Evolutionary conservation across 2,888 invertebrate species (phyloP), one percentile per base, ranked within the genome.

Genomic region (Allygus modestus): DNA sequence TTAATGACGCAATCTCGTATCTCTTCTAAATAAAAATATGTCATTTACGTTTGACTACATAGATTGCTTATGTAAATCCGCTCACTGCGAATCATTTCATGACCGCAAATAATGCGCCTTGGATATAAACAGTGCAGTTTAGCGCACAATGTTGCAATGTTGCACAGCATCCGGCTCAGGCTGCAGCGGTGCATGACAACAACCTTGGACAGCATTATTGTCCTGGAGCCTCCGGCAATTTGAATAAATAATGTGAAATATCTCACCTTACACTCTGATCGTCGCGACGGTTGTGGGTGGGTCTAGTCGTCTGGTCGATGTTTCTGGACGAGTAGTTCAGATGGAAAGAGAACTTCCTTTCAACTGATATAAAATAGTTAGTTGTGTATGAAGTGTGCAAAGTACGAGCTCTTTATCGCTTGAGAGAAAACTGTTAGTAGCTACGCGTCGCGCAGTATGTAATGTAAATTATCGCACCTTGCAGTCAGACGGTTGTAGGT

Each of bases 181-280:
- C 37, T n/a, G 37, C 11, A 37, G 37, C 17, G 17, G 46, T 46
- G 17, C 46, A 46, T 46, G 46, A 46, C 46, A 46, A 46, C 17
- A 46, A 46, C 46, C 46, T 46, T 46, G 46, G 37, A 7, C 37
- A 37, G 11, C 1, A 46, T 46, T 46, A 46, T 46, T 46, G 46
- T 7, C 46, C 54, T 23, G 11, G 20, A 15, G 20, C 23, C 54
- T 54, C 23, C 20, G 20, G 23, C 23, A 23, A 54, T 54, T 54
- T 23, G 54, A 54, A 54, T 54, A 54, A 23, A 54, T 54, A 20
- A 54, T 54, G 23, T 54, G 20, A 54, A 54, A 54, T 23, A 54
- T 23, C 54, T n/a, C 54, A 23, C 54, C 54, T n/a, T 23, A 23
- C 9, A 1, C 54, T 11, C 9, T 17, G 46, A 4, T 46, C 46